Conservation (phyloP, 2,888 invertebrate species). For the Carabus problematicus region DNA sequence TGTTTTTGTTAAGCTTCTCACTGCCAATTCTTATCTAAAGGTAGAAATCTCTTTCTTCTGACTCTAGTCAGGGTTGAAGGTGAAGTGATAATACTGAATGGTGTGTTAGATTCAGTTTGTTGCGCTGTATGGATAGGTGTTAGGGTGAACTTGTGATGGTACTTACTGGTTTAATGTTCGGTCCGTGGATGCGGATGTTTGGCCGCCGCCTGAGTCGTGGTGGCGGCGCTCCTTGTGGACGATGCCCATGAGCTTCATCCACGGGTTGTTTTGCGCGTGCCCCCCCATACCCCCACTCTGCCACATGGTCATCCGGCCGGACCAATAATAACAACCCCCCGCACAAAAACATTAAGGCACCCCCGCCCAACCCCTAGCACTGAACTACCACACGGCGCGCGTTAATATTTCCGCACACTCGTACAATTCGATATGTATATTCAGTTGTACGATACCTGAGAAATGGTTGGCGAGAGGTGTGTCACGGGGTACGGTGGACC, state of each 20-base stretch:
- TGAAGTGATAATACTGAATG: too few relatives aligned
- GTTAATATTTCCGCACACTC: background rate
- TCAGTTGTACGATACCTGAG: too few relatives aligned
- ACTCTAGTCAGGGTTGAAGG: too few relatives aligned
- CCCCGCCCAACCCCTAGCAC: slow-evolving; percentile 29
- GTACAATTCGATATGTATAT: too few relatives aligned
- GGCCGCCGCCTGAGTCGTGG: slow-evolving; percentile 65
- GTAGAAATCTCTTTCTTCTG: too few relatives aligned
- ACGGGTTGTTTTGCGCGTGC: slow-evolving; percentile 79
- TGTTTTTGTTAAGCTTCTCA: too few relatives aligned
- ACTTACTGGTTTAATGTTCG: slow-evolving; percentile 76
- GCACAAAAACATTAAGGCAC: slow-evolving; percentile 45
- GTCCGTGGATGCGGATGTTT: slow-evolving; percentile 66
- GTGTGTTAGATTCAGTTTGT: too few relatives aligned
- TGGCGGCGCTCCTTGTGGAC: slow-evolving; percentile 78
- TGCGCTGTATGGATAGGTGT: too few relatives aligned
- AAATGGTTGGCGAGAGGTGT: too few relatives aligned
- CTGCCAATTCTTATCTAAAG: too few relatives aligned
- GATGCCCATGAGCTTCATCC: slow-evolving; percentile 84
- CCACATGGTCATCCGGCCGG: slow-evolving; percentile 73
- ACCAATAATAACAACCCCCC: slow-evolving; percentile 52
- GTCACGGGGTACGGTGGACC: too few relatives aligned
- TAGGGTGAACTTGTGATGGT: background rate
- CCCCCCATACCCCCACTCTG: slow-evolving; percentile 79
- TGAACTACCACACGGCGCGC: slow-evolving; percentile 12